phyloP scores from a whole-genome alignment of 2,888 invertebrate genomes.

The Dinocampus coccinellae region DNA sequence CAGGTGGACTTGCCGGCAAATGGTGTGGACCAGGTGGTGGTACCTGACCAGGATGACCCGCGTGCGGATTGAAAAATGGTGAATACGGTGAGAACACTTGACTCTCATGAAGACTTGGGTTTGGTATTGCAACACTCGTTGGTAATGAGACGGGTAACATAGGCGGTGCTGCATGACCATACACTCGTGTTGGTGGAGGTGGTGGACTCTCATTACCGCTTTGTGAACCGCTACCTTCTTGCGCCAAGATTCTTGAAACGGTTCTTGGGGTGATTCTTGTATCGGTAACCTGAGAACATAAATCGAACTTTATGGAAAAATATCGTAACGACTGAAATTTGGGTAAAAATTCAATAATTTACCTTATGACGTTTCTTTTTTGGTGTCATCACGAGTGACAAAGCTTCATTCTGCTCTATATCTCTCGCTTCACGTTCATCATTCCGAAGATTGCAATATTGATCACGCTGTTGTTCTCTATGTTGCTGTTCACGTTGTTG shows the following conservation, averaged over 20 bases:
- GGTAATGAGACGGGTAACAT: slow-evolving; percentile 91
- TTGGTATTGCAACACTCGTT: slow-evolving; percentile 96
- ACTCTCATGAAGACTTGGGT: slow-evolving; percentile 94
- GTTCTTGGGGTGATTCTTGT: slow-evolving; percentile 92
- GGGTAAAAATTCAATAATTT: slow-evolving; percentile 21
- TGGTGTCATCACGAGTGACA: slow-evolving; percentile 93
- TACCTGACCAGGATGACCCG: slow-evolving; percentile 65
- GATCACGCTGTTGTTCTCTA: slow-evolving; percentile 62
- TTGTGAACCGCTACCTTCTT: slow-evolving; percentile 83
- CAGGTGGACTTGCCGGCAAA: slow-evolving; percentile 73
- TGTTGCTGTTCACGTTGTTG: slow-evolving; percentile 63
- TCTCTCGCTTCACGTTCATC: slow-evolving; percentile 70
- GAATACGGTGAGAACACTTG: slow-evolving; percentile 94
- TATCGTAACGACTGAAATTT: slow-evolving; percentile 2
- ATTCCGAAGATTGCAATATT: slow-evolving; percentile 63
- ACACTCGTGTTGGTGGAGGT: slow-evolving; percentile 72
- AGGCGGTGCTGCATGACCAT: slow-evolving; percentile 80
- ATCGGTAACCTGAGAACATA: slow-evolving; percentile 78
- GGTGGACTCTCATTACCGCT: slow-evolving; percentile 70
- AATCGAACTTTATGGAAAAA: slow-evolving; percentile 25
- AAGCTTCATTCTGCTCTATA: slow-evolving; percentile 92
- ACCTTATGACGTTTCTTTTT: slow-evolving; percentile 97
- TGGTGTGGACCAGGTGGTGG: slow-evolving; percentile 67
- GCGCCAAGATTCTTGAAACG: slow-evolving; percentile 87
- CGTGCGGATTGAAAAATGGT: slow-evolving; percentile 82